phyloP scores from a whole-genome alignment of 2,113 vertebrate species.

The Aptenodytes forsteri region DNA sequence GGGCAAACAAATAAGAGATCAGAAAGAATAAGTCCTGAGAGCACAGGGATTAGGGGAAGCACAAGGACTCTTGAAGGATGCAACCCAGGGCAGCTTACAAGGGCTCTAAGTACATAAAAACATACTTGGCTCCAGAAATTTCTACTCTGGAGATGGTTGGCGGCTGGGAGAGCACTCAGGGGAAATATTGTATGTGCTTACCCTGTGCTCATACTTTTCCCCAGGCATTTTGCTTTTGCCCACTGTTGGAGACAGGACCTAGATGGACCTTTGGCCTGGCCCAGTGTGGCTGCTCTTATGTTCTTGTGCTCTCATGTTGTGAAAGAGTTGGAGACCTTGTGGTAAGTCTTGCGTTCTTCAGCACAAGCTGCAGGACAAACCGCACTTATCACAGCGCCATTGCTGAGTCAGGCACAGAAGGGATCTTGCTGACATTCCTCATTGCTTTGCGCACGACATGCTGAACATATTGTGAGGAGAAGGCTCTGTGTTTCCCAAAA shows the following conservation, averaged over 20 bases:
- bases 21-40: not conserved
- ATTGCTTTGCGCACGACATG: not conserved
- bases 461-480: not conserved
- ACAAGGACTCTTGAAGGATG: not conserved
- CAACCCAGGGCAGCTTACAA: not conserved
- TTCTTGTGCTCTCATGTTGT: not conserved
- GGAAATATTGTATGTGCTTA: constrained; percentile 59
- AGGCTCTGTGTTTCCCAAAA: not conserved
- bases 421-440: constrained; percentile 5
- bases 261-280: constrained; percentile 60
- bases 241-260: constrained; percentile 41
- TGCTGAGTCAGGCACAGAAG: constrained; percentile 35
- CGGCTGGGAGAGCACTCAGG: constrained; percentile 20
- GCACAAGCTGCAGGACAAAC: not conserved
- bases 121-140: constrained; percentile 22
- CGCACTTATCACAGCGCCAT: not conserved
- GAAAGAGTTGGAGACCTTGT: constrained; percentile 50
- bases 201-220: constrained; percentile 54
- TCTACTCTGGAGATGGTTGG: constrained; percentile 6
- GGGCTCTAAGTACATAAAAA: not conserved
- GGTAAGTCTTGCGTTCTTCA: not conserved
- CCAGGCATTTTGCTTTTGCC: constrained; percentile 61
- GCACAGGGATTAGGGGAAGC: not conserved
- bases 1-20: not conserved
- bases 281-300: constrained; percentile 3